Percentiles rank a stretch among this genome's conserved stretches.
Evolutionary conservation across 2,797 vertebrate genomes (phyloP).

Genomic region (Dermochelys coriacea): DNA sequence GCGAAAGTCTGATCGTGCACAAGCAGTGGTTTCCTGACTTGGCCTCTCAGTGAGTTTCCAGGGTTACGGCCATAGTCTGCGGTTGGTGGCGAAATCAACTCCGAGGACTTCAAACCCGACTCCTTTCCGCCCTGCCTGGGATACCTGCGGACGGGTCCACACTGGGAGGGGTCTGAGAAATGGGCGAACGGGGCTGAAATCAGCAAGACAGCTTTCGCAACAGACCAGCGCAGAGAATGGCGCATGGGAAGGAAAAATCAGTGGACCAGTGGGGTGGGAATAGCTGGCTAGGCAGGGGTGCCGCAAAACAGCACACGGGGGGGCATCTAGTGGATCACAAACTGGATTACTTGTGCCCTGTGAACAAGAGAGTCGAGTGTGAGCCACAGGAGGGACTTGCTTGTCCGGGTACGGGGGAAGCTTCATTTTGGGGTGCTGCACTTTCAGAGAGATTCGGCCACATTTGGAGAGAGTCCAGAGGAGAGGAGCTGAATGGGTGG

Average conservation of each 20-base stretch:
- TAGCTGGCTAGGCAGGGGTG: neutral
- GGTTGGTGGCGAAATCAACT: neutral
- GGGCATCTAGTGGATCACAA: no score
- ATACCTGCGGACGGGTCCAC: neutral
- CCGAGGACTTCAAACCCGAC: no score
- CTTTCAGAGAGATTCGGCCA: neutral
- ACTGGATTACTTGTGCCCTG: neutral
- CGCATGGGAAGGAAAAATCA: no score
- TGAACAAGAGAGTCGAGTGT: no score
- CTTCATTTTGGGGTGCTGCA: no score
- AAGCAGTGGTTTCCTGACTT: neutral
- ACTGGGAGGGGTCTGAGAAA: neutral
- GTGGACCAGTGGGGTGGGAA: neutral
- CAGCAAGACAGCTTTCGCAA: neutral
- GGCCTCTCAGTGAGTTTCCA: neutral
- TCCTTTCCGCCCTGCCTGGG: neutral
- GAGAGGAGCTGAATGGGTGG: neutral
- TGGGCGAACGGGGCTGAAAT: neutral
- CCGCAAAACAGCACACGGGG: rapidly evolving
- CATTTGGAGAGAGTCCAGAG: no score
- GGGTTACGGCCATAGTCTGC: rapidly evolving
- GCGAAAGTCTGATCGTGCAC: no score
- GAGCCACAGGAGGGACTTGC: no score
- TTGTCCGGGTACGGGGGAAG: no score
- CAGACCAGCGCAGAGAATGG: no score